These are phyloP conservation scores for Eupithecia subumbrata DNA, from an alignment of 2,888 invertebrate genomes.

Conservation along the genomic window DNA sequence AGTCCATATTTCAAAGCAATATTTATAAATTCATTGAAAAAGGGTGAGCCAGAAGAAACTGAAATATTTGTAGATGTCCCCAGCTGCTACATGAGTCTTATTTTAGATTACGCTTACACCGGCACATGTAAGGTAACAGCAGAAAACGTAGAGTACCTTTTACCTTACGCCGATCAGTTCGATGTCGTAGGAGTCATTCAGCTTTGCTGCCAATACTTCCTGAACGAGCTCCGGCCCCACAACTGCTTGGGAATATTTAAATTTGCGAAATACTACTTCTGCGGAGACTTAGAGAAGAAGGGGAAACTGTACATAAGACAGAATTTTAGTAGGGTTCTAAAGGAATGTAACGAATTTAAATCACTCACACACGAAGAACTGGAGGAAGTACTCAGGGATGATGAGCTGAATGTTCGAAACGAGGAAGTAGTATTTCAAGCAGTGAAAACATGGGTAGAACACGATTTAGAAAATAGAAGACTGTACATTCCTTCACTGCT, in stretches of 20 bases:
- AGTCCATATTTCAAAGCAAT: conserved; percentile 90
- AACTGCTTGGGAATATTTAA: conserved; percentile 89
- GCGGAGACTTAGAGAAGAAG: conserved; percentile 86
- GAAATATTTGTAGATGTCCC: conserved; percentile 85
- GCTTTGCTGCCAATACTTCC: conserved; percentile 87
- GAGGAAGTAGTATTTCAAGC: conserved; percentile 91
- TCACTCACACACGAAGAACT: conserved; percentile 85
- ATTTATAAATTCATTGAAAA: conserved; percentile 87
- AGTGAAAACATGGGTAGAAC: conserved; percentile 88
- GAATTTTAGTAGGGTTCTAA: conserved; percentile 85
- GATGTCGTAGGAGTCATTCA: conserved; percentile 89
- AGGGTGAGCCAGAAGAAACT: conserved; percentile 84
- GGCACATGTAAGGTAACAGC: conserved; percentile 86
- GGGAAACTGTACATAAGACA: conserved; percentile 84
- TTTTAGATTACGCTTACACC: conserved; percentile 91
- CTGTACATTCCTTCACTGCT: conserved; percentile 84
- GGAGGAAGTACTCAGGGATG: conserved; percentile 86
- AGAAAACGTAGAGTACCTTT: conserved; percentile 87
- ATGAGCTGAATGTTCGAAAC: conserved; percentile 88
- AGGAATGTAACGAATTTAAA: conserved; percentile 86
- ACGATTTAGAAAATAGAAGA: conserved; percentile 81
- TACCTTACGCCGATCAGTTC: conserved; percentile 89
- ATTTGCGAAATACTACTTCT: conserved; percentile 88
- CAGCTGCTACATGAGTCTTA: conserved; percentile 84
- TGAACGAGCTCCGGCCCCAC: conserved; percentile 85